phyloP scores from a whole-genome alignment of 2,888 invertebrate species.

The Sialis fuliginosa region DNA sequence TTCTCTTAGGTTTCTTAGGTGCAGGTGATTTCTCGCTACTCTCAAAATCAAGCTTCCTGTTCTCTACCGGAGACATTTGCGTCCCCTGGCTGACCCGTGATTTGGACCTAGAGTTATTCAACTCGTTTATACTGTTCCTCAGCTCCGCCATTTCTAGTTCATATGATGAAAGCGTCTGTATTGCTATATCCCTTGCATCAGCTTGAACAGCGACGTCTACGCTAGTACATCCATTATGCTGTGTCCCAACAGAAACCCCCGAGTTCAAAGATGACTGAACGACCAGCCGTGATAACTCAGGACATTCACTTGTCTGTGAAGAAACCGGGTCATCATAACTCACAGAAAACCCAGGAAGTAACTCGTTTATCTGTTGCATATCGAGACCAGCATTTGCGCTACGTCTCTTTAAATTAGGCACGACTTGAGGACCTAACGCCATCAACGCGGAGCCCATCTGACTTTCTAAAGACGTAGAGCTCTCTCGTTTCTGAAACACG shows the following conservation, averaged over 20 bases:
- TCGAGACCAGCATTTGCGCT: conserved; percentile 31
- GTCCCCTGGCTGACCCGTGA: conserved; percentile 10
- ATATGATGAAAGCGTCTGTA: conserved; percentile 21
- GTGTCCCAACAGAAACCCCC: conserved; percentile 26
- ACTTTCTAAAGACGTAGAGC: conserved; percentile 68
- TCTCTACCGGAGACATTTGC: conserved; percentile 11
- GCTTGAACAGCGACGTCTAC: conserved; percentile 40
- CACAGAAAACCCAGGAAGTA: conserved; percentile 19
- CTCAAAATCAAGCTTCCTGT: conserved; percentile 14
- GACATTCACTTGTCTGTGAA: conserved; percentile 22
- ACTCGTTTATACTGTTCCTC: conserved; percentile 7
- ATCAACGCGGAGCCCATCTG: conserved; percentile 50
- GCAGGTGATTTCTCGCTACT: conserved; percentile 14
- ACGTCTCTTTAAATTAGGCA: conserved; percentile 34
- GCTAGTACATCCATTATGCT: conserved; percentile 14
- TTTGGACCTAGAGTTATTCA: conserved; percentile 10
- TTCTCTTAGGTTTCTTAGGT: conserved; percentile 14
- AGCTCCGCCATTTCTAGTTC: conserved; percentile 10
- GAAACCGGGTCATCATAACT: conserved; percentile 20
- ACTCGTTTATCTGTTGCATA: conserved; percentile 22
- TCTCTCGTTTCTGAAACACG: conserved; percentile 29
- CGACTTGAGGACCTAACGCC: conserved; percentile 22
- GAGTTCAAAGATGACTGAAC: conserved; percentile 27
- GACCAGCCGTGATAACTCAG: conserved; percentile 27
- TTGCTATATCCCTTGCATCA: conserved; percentile 32